Conservation (phyloP, 2,888 invertebrate species). For the Torymus auratus region DNA sequence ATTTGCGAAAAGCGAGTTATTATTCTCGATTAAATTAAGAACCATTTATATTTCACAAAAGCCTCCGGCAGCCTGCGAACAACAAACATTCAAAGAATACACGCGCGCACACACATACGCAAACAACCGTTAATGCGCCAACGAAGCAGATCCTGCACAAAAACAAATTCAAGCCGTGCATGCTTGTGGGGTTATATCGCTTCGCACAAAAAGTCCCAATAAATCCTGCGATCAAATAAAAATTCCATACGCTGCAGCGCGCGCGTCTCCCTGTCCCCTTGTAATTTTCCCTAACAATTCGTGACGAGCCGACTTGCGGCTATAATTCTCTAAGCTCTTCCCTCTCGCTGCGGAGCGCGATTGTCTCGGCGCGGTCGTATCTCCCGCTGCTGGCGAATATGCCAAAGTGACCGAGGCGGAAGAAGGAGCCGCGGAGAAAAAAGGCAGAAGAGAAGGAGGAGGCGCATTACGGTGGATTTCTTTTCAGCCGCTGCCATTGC, state of each 20-base stretch:
- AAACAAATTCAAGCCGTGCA: too few relatives aligned
- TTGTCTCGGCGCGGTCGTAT: slow-evolving; percentile 50
- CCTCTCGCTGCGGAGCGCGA: slow-evolving; percentile 1
- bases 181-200: not conserved
- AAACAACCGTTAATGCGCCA: too few relatives aligned
- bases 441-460: not conserved
- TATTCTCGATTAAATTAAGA: too few relatives aligned
- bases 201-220: slow-evolving; percentile 14
- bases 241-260: slow-evolving; percentile 8
- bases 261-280: slow-evolving; percentile 4
- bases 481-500: not conserved
- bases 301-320: slow-evolving; percentile 29
- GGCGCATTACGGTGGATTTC: slow-evolving; percentile 21
- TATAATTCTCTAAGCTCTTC: not conserved
- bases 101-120: too few relatives aligned
- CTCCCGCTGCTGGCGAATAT: slow-evolving; percentile 29
- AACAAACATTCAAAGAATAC: too few relatives aligned
- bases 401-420: slow-evolving; percentile 18
- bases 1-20: too few relatives aligned
- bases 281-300: slow-evolving; percentile 37
- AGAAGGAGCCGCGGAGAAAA: not conserved
- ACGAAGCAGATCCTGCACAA: too few relatives aligned
- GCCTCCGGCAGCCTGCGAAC: too few relatives aligned
- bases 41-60: too few relatives aligned
- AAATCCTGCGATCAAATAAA: slow-evolving; percentile 24